Conservation (phyloP, 2,113 vertebrate species). For the Carlito syrichta region DNA sequence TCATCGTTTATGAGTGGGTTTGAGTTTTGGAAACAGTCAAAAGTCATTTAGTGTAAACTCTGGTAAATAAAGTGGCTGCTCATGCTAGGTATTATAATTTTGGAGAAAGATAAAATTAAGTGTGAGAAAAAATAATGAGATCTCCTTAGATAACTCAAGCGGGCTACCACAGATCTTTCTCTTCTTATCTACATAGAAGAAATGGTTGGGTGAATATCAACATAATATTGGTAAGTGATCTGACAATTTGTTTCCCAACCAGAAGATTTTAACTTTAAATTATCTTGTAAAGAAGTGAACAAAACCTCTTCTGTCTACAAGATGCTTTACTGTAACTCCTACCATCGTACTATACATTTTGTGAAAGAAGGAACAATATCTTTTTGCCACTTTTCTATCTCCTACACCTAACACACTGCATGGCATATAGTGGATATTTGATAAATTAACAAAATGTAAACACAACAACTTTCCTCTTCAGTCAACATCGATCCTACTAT, state of each 20-base stretch:
- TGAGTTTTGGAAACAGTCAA: neutral
- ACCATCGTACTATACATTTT: neutral
- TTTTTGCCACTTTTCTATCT: neutral
- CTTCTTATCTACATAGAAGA: neutral
- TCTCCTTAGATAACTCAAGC: neutral
- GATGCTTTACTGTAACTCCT: neutral
- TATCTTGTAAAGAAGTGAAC: neutral
- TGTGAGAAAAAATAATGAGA: neutral
- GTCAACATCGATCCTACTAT: neutral
- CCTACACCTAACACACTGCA: neutral
- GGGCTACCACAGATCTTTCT: neutral
- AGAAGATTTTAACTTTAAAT: neutral
- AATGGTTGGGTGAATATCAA: neutral
- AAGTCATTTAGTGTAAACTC: neutral
- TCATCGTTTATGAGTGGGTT: neutral
- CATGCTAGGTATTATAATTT: neutral
- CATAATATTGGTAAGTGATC: neutral
- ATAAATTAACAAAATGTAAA: neutral
- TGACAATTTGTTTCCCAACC: neutral
- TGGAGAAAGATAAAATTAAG: neutral
- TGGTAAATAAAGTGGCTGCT: neutral
- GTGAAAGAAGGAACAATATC: neutral
- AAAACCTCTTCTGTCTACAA: neutral
- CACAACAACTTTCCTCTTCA: neutral
- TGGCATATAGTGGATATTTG: neutral